Conservation (phyloP, 2,888 invertebrate species). For the Eulithis prunata region DNA sequence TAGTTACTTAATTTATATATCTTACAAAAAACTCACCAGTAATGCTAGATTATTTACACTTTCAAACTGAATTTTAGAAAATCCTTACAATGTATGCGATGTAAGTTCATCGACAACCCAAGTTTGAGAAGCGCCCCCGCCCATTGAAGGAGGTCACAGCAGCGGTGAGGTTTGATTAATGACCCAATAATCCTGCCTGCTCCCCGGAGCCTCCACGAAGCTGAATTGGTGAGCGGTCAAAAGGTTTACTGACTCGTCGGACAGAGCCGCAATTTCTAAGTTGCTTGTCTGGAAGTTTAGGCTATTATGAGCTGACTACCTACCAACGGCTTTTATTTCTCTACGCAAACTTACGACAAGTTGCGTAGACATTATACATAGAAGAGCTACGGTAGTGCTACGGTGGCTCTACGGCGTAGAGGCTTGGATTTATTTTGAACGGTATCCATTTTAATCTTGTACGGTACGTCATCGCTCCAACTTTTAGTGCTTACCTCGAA, state of each 20-base stretch:
- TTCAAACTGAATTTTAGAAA: no score
- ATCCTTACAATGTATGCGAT: not conserved
- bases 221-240: constrained; percentile 83
- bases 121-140: constrained; percentile 12
- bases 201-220: constrained; percentile 80
- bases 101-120: constrained; percentile 49
- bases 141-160: constrained; percentile 47
- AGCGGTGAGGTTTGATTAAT: constrained; percentile 76
- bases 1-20: no score
- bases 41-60: not conserved
- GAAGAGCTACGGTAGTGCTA: constrained; percentile 1
- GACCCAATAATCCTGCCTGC: constrained; percentile 79
- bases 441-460: no score
- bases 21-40: not conserved
- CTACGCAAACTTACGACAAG: no score
- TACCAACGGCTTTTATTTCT: constrained; percentile 2
- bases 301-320: constrained; percentile 14
- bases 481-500: no score
- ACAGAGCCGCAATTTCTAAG: constrained; percentile 55
- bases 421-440: no score
- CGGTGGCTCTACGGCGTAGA: constrained; percentile 14
- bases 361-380: constrained; percentile 6
- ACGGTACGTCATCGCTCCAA: no score
- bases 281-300: constrained; percentile 27
- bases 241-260: constrained; percentile 81